A percentile compares a stretch with the other conserved stretches of the same genome.
Conservation (phyloP, 2,797 vertebrate genomes). For the Sebastes trivittatus region DNA sequence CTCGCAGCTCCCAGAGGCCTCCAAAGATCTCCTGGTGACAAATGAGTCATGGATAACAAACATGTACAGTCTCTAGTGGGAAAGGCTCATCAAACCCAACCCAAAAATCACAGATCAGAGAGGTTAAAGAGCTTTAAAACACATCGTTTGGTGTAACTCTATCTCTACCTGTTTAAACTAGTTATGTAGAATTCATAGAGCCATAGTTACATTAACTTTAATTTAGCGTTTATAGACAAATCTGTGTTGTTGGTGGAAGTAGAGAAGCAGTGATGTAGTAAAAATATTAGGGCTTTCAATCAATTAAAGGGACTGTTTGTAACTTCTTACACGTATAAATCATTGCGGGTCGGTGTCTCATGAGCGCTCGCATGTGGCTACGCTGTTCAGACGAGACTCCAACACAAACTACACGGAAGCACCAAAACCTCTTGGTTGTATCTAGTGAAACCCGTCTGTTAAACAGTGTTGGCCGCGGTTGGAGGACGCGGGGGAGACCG, state of each 20-base stretch:
- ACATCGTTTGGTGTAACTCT: neutral
- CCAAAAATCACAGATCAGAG: neutral
- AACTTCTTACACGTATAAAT: no score
- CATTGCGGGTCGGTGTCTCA: no score
- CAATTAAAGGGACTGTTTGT: no score
- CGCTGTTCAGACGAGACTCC: no score
- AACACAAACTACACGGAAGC: no score
- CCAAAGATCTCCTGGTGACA: constrained; percentile 36
- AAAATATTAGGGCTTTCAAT: no score
- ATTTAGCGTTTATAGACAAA: neutral
- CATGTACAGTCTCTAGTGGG: constrained; percentile 14
- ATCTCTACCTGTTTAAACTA: no score
- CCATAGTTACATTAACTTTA: neutral
- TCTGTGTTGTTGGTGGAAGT: neutral
- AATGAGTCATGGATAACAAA: constrained; percentile 45
- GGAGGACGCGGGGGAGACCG: no score
- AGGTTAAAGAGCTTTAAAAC: neutral
- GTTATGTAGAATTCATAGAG: neutral
- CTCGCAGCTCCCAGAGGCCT: constrained; percentile 38
- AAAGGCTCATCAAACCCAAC: constrained; percentile 25
- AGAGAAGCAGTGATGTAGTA: neutral
- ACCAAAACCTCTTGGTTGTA: no score
- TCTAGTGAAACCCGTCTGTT: no score
- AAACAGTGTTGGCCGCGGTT: no score
- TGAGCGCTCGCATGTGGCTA: no score